A percentile compares a stretch with the other conserved stretches of the same genome.
These are phyloP conservation scores for Antedon mediterranea DNA, from an alignment of 53 echinoderm and acorn worm genomes.

Conservation along the genomic window DNA sequence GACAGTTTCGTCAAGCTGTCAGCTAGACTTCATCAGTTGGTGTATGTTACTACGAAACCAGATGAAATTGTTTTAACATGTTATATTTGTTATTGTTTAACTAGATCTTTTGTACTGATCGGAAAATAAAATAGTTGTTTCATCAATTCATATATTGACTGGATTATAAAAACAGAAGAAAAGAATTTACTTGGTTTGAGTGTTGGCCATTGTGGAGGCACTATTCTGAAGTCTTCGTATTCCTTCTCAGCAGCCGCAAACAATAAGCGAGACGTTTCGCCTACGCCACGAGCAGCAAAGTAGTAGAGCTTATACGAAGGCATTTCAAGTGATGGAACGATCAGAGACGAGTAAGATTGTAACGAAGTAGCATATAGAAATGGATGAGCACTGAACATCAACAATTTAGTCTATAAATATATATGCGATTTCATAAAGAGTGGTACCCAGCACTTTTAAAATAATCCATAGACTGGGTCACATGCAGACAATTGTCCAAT, in stretches of 20 bases:
- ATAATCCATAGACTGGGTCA: not conserved
- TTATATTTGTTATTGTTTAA: too few relatives aligned
- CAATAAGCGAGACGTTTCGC: not conserved
- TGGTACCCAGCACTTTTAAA: not conserved
- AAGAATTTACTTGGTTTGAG: not conserved
- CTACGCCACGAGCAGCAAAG: not conserved
- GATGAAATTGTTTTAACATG: too few relatives aligned
- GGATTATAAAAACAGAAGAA: too few relatives aligned
- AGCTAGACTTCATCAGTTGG: too few relatives aligned
- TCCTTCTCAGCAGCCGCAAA: not conserved
- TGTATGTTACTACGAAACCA: too few relatives aligned
- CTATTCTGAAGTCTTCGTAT: not conserved
- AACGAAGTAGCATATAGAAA: not conserved
- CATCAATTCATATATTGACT: too few relatives aligned
- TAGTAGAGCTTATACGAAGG: not conserved
- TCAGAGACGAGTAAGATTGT: not conserved
- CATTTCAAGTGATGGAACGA: not conserved
- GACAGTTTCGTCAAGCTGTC: too few relatives aligned
- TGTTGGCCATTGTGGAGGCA: not conserved
- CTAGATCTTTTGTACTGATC: too few relatives aligned
- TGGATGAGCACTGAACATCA: too few relatives aligned
- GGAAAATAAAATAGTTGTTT: too few relatives aligned
- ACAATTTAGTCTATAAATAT: not conserved
- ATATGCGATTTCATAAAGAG: too few relatives aligned
- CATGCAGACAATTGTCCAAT: not conserved